phyloP scores from a whole-genome alignment of 23 tunicate species.

The Phallusia fumigata region DNA sequence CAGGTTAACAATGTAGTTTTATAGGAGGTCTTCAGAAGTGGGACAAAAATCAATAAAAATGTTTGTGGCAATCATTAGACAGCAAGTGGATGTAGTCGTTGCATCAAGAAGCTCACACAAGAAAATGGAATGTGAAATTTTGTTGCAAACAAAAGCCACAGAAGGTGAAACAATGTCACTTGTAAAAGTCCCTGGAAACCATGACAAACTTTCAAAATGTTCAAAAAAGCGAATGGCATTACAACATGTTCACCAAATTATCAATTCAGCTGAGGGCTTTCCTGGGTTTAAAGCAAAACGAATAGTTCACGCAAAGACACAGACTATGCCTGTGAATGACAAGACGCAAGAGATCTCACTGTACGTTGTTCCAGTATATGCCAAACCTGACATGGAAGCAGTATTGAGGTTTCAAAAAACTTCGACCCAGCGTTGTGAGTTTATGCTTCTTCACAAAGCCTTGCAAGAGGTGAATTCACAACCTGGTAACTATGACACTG shows the following conservation, averaged over 20 bases:
- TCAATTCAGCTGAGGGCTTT: neutral
- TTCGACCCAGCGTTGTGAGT: neutral
- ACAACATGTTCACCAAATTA: neutral
- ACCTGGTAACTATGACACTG: neutral
- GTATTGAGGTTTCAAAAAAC: neutral
- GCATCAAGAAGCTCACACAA: neutral
- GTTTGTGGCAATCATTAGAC: neutral
- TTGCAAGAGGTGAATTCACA: neutral
- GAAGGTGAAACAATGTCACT: neutral
- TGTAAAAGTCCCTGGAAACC: neutral
- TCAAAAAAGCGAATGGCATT: neutral
- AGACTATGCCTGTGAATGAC: neutral
- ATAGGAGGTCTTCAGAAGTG: too few species aligned
- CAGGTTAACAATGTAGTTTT: too few species aligned
- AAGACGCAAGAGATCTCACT: neutral
- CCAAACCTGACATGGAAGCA: slow-evolving; percentile 2
- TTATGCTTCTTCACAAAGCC: neutral
- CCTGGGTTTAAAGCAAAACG: slow-evolving; percentile 24
- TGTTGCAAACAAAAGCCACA: neutral
- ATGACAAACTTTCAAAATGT: neutral
- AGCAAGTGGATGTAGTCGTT: neutral
- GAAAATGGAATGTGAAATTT: neutral
- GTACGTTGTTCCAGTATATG: slow-evolving; percentile 6
- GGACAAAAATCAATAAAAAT: neutral
- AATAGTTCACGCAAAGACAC: slow-evolving; percentile 4